Base-by-base conservation (phyloP, 2,888 invertebrate genomes). In the Cosmorhoe ocellata region DNA sequence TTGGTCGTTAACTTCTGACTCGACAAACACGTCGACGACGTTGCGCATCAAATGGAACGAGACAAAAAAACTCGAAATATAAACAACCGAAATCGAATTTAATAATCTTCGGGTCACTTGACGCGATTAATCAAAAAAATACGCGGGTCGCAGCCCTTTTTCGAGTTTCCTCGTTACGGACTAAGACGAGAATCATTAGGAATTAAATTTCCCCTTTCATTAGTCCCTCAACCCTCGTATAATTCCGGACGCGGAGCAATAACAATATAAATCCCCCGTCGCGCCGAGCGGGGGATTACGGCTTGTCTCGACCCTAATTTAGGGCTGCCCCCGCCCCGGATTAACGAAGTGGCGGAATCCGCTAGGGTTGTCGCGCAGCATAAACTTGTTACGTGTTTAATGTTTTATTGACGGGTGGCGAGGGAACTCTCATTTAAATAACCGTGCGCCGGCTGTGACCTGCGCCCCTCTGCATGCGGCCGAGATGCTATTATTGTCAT, bases 141-240 rank as follows among this genome's bases (percentile, higher is more conserved):
- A 65, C 70, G 74, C 80, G 75, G 81, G 81, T 84, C 81, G 79
- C 79, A 83, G 85, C 83, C 87, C 86, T 86, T 88, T 90, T 88
- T 86, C 84, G 83, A 86, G 86, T 87, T 86, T 85, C 88, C 89
- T 89, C 89, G 89, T 90, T 90, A 90, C 88, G 84, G 85, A 79
- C 89, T 89, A 88, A 89, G 90, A 90, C 88, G 90, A 85, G 88
- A 89, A 90, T 90, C 90, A 90, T 90, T 90, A 90, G 88, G 90
- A 89, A 89, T 90, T 90, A 90, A 90, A 90, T 90, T 89, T 90
- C 89, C 90, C 89, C 89, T 90, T 90, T 90, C 89, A 90, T 90
- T 90, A 90, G 90, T 90, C 90, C 89, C 90, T 88, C 89, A 89
- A 89, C 89, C 90, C 89, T 90, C 90, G 89, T 89, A 89, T 89